Base-by-base conservation (phyloP, 2,113 vertebrate genomes). In the Chlamydotis undulata region DNA sequence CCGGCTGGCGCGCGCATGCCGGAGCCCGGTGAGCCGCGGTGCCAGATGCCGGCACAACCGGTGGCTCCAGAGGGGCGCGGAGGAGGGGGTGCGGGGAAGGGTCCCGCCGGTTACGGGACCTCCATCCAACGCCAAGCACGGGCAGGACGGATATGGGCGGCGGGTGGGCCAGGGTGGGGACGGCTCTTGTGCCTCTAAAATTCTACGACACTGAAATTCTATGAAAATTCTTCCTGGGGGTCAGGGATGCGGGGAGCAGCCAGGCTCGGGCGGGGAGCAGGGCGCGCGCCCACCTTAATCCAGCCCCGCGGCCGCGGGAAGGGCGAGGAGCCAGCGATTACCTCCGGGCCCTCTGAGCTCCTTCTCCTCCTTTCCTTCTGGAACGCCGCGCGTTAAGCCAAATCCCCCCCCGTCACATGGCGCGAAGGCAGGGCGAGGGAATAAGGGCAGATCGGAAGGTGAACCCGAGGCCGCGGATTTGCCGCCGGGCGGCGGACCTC, bases 361-460 rank as follows among this genome's bases (percentile, higher is more conserved):
- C 65, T 37, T 76, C 75, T 53, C 59, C 73, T 80, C 68, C 70
- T 70, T 79, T 24, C 74, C 56, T 68, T 41, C 77, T 59, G 90
- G n/a, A 81, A 73, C 37, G 6, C 26, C 63, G 9, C 94, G 37
- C 69, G 47, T 78, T 93, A 92, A 94, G 93, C 93, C 94, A 94
- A 96, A 96, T 94, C 96, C 96, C 3, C 29, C 69, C 2, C 55
- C n/a, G 47, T 96, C 85, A 94, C 94, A 59, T 75, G 93, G 85
- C 50, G 52, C 41, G 23, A 63, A 85, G 75, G 93, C 92, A 59
- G 94, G 41, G 47, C 52, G 7, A 13, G 87, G 76, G 90, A 86
- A 89, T 45, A 49, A 86, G 90, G 59, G 80, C 87, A 80, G 87
- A 90, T 86, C 94, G 31, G 87, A 28, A 56, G 95, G 96, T 94